Conservation (phyloP, 2,888 invertebrate genomes). For the Cataglyphis cursor region DNA sequence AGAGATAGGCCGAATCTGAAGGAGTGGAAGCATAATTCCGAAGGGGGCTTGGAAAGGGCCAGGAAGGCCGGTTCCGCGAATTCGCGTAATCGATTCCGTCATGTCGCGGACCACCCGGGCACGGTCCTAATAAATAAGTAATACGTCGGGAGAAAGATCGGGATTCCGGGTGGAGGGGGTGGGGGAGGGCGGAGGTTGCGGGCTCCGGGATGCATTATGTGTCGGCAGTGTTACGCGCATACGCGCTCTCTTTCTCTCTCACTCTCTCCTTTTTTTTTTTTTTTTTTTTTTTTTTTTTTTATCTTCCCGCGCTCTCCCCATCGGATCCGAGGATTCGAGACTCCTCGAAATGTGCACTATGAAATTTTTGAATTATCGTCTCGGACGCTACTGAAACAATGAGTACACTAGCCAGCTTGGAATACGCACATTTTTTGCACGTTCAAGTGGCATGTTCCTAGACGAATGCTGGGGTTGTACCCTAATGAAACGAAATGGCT, state of each 20-base stretch:
- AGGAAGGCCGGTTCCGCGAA: conserved; percentile 84
- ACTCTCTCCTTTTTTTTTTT: background rate
- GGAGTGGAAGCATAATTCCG: conserved; percentile 83
- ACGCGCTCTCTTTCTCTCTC: conserved; percentile 39
- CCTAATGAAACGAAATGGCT: background rate
- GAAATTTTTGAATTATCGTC: background rate
- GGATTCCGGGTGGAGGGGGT: conserved; percentile 65
- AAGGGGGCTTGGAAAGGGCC: conserved; percentile 75
- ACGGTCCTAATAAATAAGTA: conserved; percentile 87
- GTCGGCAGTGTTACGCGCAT: conserved; percentile 58
- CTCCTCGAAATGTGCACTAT: conserved; percentile 19
- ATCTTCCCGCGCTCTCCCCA: background rate
- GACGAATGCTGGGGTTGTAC: background rate
- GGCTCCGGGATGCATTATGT: conserved; percentile 64
- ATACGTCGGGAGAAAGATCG: conserved; percentile 81
- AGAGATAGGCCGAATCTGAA: conserved; percentile 59
- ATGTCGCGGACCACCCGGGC: conserved; percentile 87
- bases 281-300: background rate
- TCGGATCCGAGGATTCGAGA: background rate
- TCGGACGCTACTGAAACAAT: background rate
- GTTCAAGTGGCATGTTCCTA: background rate
- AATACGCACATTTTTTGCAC: background rate
- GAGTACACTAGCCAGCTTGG: background rate
- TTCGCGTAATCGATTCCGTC: conserved; percentile 87
- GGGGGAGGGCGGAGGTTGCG: conserved; percentile 48